These are phyloP conservation scores for Polyodon spathula DNA, from an alignment of 2,113 vertebrate species.

Conservation along the genomic window DNA sequence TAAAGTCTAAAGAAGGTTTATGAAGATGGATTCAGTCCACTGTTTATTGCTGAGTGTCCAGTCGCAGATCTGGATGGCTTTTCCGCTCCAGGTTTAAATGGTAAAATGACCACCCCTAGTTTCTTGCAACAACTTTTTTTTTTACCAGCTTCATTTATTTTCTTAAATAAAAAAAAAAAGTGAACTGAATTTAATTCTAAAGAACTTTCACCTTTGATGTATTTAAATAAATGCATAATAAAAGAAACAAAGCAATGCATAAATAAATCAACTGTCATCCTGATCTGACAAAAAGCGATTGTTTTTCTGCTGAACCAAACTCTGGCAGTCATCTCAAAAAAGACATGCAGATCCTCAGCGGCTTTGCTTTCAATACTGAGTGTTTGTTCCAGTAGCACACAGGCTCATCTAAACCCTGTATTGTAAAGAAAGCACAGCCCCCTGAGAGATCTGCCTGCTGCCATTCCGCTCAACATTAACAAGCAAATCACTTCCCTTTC, in stretches of 20 bases:
- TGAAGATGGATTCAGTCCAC: too few relatives aligned
- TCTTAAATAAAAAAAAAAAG: too few relatives aligned
- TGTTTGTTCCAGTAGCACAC: conserved; percentile 14
- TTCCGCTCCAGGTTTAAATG: too few relatives aligned
- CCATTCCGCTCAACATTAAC: background rate
- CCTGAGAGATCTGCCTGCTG: background rate
- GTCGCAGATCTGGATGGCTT: too few relatives aligned
- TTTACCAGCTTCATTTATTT: too few relatives aligned
- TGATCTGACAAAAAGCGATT: background rate
- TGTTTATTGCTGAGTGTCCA: too few relatives aligned
- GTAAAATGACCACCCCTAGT: too few relatives aligned
- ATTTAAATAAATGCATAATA: background rate
- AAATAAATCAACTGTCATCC: too few relatives aligned
- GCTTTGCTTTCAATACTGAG: conserved; percentile 13
- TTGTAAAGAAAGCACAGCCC: conserved; percentile 13
- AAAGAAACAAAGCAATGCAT: background rate
- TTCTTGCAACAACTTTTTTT: too few relatives aligned
- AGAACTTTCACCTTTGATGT: background rate
- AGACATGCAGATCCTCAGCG: conserved; percentile 4
- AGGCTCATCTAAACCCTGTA: background rate
- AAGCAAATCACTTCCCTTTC: too few relatives aligned
- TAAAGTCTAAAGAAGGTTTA: too few relatives aligned
- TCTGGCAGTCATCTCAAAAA: conserved; percentile 1
- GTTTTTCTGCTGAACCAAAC: background rate
- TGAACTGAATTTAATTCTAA: background rate